Evolutionary conservation across 1,140 invertebrate species (phyloP).

Genomic region (Popillia japonica): DNA sequence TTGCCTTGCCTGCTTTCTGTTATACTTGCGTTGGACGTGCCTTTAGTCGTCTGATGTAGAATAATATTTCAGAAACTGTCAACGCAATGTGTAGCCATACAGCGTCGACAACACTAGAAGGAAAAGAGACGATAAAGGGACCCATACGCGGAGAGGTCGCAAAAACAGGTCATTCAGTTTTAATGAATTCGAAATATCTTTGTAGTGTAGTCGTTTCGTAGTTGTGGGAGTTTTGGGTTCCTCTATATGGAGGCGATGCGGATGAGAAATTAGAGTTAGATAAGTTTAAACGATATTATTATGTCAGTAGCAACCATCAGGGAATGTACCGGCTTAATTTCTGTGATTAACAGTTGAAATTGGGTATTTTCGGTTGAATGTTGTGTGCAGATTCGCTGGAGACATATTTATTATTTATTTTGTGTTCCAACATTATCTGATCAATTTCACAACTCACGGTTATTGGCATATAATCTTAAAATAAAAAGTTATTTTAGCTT

Average conservation of each 20-base stretch:
- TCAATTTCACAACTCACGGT: too few species aligned
- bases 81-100: constrained; percentile 33
- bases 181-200: constrained; percentile 32
- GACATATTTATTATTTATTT: too few species aligned
- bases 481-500: too few species aligned
- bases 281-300: constrained; percentile 27
- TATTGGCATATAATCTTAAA: too few species aligned
- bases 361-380: neutral
- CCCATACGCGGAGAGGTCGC: neutral
- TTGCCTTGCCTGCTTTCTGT: neutral
- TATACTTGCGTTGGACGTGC: constrained; percentile 30
- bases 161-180: constrained; percentile 18
- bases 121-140: neutral
- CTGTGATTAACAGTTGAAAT: constrained; percentile 23
- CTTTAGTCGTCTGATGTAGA: neutral
- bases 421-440: too few species aligned
- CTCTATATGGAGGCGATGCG: neutral
- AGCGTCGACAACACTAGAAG: neutral
- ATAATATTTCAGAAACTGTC: constrained; percentile 43
- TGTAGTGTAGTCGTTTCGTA: constrained; percentile 1
- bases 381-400: neutral
- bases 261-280: constrained; percentile 23
- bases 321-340: neutral
- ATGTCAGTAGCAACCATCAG: neutral
- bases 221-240: neutral